Evolutionary conservation across 2,797 vertebrate genomes (phyloP), one percentile per base, ranked within the genome.

Genomic region (Fringilla coelebs): DNA sequence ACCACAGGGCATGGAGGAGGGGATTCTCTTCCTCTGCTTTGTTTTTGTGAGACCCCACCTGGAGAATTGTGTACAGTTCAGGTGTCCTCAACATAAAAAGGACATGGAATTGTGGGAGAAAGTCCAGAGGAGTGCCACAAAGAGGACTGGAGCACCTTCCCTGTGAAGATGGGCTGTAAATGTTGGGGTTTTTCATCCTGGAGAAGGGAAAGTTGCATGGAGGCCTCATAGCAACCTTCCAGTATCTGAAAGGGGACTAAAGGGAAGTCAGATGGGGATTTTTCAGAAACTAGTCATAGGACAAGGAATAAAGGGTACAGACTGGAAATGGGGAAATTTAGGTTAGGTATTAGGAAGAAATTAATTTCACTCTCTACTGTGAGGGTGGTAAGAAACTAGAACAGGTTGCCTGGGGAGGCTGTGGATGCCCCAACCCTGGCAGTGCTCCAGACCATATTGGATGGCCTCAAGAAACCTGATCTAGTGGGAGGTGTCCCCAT

Each of bases 161-260:
- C 13, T 45, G 8, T 31, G 45, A 80, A 45, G 29, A 38, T 2
- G 4, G 32, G 5, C 32, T 60, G 24, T 58, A 43, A 51, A 10
- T 34, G 4, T 25, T 31, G 38, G 13, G 16, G 1, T 3, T 60
- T 34, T 72, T 65, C 38, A 79, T 17, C 16, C 24, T 38, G 38
- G 45, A 58, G 45, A 36, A n/a, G 28, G 45, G 16, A 38, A 15
- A 13, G 24, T 49, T 72, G 19, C 0, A 0, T 38, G n/a, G 28
- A n/a, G 28, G 11, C 21, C 28, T 45, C 38, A 40, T 9, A 52
- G 29, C 5, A 60, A 31, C 13, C 17, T 88, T n/a, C 7, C 40
- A 40, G 66, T 40, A 22, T 13, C 68, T 73, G 46, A 46, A 66
- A 4, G 6, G 13, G 22, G 5, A 7, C 19, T 45, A 6, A n/a